Evolutionary conservation across 2,797 vertebrate species (phyloP), one percentile per base, ranked within the genome.

Genomic region (Pyrocephalus nanus): DNA sequence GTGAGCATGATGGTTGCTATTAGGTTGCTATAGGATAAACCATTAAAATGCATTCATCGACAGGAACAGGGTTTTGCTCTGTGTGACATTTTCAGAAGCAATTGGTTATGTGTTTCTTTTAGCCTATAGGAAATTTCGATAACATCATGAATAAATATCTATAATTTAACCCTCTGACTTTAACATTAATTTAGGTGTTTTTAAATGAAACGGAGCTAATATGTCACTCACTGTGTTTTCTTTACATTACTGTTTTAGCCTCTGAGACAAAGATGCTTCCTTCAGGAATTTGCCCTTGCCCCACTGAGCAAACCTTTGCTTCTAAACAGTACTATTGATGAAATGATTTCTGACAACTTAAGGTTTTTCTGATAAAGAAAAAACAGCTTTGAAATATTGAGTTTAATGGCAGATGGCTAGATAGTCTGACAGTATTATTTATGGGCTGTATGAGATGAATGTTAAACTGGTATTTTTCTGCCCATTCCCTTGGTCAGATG

Each of bases 401-500:
- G 50, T 91, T 91, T 91, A 89, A 61, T 80, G 57, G 22, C 23
- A 87, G 75, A 86, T 61, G n/a, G 73, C 78, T 90, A 54, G 50
- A 74, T 62, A 47, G 45, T 69, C 57, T 94, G 89, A 82, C 92
- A 91, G 42, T 54, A 64, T 29, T 88, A 93, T 96, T 95, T 94
- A 94, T 78, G 26, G n/a, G 43, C 43, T 64, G 38, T 8, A 62
- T 5, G 30, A 95, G 80, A 92, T 90, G 79, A 95, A 95, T 95
- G 83, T 79, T 85, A 79, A 86, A 81, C 60, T 79, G 83, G 83
- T 80, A 92, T 87, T 96, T 95, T 96, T 88, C 94, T 86, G 60
- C 86, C 94, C 81, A 38, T 73, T 81, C 16, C 16, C 34, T 71
- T 85, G 47, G 30, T 65, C 90, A 89, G 91, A 69, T 92, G 64